Percentiles rank a stretch among this genome's conserved stretches.
phyloP scores from a whole-genome alignment of 2,113 vertebrate species.

The Psephotus haematonotus region DNA sequence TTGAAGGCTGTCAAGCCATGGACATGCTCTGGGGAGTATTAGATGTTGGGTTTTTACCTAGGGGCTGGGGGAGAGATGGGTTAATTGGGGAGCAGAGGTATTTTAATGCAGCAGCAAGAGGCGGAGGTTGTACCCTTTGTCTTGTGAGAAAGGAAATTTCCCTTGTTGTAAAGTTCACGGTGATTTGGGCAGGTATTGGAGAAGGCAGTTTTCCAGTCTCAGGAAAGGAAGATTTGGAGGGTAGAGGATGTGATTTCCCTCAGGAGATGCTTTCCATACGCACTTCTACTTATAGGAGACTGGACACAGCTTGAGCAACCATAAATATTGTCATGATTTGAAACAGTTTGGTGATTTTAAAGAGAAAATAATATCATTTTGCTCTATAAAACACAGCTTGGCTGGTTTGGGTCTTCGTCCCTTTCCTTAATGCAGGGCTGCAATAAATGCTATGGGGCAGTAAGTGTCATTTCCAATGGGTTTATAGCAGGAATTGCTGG shows the following conservation, averaged over 20 bases:
- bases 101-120: neutral
- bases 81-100: neutral
- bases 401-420: neutral
- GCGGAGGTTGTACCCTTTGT: neutral
- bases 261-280: neutral
- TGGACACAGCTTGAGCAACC: neutral
- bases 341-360: neutral
- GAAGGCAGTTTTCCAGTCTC: neutral
- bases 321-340: neutral
- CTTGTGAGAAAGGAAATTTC: neutral
- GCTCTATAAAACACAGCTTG: neutral
- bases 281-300: neutral
- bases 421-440: neutral
- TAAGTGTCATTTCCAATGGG: neutral
- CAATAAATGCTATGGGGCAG: neutral
- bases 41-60: conserved; percentile 39
- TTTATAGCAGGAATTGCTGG: accelerated
- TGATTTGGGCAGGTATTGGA: neutral
- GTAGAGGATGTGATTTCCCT: accelerated
- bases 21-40: conserved; percentile 55
- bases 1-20: conserved; percentile 66
- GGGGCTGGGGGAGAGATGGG: neutral
- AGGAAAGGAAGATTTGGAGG: neutral
- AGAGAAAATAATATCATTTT: neutral
- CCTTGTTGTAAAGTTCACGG: neutral